Conservation (phyloP, 2,888 invertebrate genomes). For the Laspeyria flexula region DNA sequence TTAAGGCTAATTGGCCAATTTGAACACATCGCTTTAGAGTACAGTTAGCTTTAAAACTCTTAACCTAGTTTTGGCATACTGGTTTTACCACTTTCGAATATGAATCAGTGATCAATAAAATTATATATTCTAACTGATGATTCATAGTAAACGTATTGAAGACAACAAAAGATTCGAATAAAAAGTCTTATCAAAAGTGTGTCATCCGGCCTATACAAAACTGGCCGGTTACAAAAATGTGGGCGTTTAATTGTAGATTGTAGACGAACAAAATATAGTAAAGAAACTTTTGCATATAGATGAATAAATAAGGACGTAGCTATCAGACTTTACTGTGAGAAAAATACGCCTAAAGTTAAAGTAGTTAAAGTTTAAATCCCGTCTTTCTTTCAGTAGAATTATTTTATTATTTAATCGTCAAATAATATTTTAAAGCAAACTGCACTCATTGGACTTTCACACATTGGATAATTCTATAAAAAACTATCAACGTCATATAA, state of each 20-base stretch:
- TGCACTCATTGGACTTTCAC: slow-evolving; percentile 31
- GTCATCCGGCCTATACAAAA: no score
- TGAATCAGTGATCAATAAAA: not conserved
- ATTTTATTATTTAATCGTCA: not conserved
- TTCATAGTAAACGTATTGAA: not conserved
- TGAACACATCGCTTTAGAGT: slow-evolving; percentile 69
- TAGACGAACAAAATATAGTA: no score
- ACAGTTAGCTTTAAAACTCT: slow-evolving; percentile 39
- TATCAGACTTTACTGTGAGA: no score
- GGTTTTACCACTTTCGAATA: slow-evolving; percentile 6
- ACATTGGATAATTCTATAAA: slow-evolving; percentile 58
- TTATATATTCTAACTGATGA: not conserved
- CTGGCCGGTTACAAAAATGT: no score
- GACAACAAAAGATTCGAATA: no score
- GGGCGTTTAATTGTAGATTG: no score
- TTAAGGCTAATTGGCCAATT: slow-evolving; percentile 79
- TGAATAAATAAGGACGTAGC: no score
- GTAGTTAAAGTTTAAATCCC: no score
- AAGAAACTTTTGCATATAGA: no score
- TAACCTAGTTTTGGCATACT: slow-evolving; percentile 5
- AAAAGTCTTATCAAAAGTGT: no score
- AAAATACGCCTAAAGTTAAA: no score
- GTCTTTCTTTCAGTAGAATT: no score
- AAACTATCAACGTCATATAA: slow-evolving; percentile 48
- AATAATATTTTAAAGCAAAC: slow-evolving; percentile 29